Conservation (phyloP, 2,888 invertebrate genomes). For the Synergus itoensis region DNA sequence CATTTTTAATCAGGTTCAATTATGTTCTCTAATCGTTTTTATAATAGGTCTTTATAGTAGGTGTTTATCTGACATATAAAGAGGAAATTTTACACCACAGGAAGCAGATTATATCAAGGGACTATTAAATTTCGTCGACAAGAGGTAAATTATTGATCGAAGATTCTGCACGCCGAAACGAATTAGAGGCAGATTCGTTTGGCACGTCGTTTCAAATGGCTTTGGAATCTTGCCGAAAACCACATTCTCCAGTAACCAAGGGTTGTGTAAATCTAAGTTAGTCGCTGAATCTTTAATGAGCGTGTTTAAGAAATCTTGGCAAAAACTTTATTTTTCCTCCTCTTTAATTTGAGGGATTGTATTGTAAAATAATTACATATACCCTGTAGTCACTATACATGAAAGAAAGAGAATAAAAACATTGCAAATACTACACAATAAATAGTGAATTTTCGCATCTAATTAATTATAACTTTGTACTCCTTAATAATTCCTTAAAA, state of each 20-base stretch:
- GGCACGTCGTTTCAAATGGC: slow-evolving; percentile 41
- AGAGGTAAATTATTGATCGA: slow-evolving; percentile 43
- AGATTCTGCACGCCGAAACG: slow-evolving; percentile 22
- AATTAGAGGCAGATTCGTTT: slow-evolving; percentile 48
- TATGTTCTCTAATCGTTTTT: not conserved
- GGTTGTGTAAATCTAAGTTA: not conserved
- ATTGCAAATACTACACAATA: too few species aligned
- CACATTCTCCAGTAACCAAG: slow-evolving; percentile 22
- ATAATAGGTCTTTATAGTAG: not conserved
- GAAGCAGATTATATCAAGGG: slow-evolving; percentile 46
- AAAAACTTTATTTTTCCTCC: not conserved
- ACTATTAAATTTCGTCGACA: slow-evolving; percentile 44
- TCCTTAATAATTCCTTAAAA: too few species aligned
- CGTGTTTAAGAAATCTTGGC: slow-evolving; percentile 26
- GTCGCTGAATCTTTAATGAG: slow-evolving; percentile 30
- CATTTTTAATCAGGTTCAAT: not conserved
- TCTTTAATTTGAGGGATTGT: not conserved
- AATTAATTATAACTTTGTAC: too few species aligned
- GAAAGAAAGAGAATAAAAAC: too few species aligned
- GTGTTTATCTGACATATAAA: not conserved
- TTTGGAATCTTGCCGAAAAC: slow-evolving; percentile 49
- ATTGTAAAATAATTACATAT: too few species aligned
- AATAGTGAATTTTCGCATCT: too few species aligned
- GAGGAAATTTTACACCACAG: slow-evolving; percentile 41
- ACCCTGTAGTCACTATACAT: too few species aligned